Percentiles rank a stretch among this genome's conserved stretches.
Evolutionary conservation across 2,797 vertebrate species (phyloP).

Genomic region (Orientallactaga sibirica): DNA sequence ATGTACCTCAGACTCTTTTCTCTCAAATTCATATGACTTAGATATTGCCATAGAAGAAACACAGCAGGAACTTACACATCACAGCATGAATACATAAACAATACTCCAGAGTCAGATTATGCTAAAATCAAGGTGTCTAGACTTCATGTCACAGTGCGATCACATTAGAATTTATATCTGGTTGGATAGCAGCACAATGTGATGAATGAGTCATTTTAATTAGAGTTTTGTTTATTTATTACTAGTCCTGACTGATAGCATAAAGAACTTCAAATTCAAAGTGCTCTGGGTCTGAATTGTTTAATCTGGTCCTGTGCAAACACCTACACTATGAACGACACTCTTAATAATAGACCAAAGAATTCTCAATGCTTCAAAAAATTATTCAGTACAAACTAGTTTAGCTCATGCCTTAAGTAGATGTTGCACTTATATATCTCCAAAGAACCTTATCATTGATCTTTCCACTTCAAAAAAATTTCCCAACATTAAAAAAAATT

Average conservation of each 20-base stretch:
- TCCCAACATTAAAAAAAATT: background rate
- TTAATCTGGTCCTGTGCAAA: slow-evolving; percentile 65
- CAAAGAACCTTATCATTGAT: background rate
- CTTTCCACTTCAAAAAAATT: background rate
- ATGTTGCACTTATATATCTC: background rate
- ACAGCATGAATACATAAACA: slow-evolving; percentile 27
- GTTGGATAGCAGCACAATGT: background rate
- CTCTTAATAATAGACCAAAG: background rate
- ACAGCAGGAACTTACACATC: slow-evolving; percentile 1
- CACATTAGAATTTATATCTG: slow-evolving; percentile 50
- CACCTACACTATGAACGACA: background rate
- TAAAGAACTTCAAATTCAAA: slow-evolving; percentile 64
- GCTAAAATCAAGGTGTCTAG: slow-evolving; percentile 31
- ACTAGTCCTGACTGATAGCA: slow-evolving; percentile 38
- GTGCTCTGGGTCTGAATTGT: background rate
- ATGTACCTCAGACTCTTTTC: background rate
- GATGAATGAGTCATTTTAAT: slow-evolving; percentile 74
- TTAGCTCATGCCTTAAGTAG: background rate
- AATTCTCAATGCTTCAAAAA: background rate
- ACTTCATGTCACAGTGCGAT: background rate
- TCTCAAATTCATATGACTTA: background rate
- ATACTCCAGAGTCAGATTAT: slow-evolving; percentile 16
- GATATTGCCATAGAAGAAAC: background rate
- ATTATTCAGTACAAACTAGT: background rate
- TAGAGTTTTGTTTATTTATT: slow-evolving; percentile 76